Base-by-base conservation (phyloP, 2,113 vertebrate species). In the Sphaerodactylus townsendi region DNA sequence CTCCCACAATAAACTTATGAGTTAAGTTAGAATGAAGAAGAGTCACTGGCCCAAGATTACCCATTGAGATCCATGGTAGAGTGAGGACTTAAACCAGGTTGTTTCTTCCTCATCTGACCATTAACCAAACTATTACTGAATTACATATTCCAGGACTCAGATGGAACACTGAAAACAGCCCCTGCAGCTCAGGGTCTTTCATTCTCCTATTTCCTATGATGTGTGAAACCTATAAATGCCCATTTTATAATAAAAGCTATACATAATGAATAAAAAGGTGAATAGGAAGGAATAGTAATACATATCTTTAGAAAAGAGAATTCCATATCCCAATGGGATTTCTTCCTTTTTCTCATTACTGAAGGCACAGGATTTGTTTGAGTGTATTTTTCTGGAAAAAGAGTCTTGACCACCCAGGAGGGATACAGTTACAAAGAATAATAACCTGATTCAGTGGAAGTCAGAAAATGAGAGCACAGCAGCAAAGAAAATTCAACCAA, bases 381-480 rank as follows among this genome's bases (percentile, higher is more conserved):
- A 85, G 37, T 72, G 4, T 0, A 39, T 80, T 83, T 86, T 91
- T 82, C 1, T 9, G 87, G 92, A 91, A 64, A 90, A 66, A 50
- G 83, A 90, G 92, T 88, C 87, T 89, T 91, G 72, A 77, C 83
- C n/a, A 90, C 84, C 50, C 84, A 66, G 88, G 91, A 93, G 87
- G 68, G 10, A 88, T 78, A 41, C 2, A 83, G 83, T 71, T 85
- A 80, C 83, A 82, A 82, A 83, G 25, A 82, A 87, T 76, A 94
- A 92, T 88, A 90, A 80, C 59, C 8, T 85, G 56, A 91, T 74
- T 88, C 92, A 93, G 86, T 69, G 10, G 87, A 91, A 93, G 92
- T 91, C 65, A 25, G 62, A 77, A 93, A 86, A 89, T 68, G 77
- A 90, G 86, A 90, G 92, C 46, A 91, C 33, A 46, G 3, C 71